phyloP scores from a whole-genome alignment of 2,797 vertebrate species.

The Karalla daura region DNA sequence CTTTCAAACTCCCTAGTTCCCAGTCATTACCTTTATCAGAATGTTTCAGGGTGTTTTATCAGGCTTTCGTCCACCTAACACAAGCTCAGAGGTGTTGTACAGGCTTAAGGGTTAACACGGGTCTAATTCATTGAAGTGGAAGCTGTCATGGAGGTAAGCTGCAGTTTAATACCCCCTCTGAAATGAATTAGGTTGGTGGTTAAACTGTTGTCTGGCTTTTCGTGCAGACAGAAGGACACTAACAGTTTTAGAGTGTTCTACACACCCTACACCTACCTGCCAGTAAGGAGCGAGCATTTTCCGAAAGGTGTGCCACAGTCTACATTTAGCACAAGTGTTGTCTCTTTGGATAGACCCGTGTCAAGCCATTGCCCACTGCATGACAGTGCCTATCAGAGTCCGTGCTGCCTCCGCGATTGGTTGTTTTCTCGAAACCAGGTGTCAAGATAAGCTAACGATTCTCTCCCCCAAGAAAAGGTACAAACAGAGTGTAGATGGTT shows the following conservation, averaged over 20 bases:
- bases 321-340: conserved; percentile 2
- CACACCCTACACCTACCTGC: not conserved
- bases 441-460: conserved; percentile 55
- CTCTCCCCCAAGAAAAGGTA: conserved; percentile 17
- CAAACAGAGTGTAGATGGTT: conserved; percentile 27
- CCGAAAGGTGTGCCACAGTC: not conserved
- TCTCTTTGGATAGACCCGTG: not conserved
- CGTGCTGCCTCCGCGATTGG: conserved; percentile 9
- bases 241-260: not conserved
- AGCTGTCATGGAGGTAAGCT: not conserved
- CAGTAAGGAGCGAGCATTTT: conserved; percentile 6
- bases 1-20: not conserved
- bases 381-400: conserved; percentile 19
- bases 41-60: not conserved
- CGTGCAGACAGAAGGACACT: not conserved
- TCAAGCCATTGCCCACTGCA: conserved; percentile 14
- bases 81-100: not conserved
- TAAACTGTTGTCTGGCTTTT: not conserved
- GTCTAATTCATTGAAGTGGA: not conserved
- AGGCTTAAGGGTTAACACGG: not conserved
- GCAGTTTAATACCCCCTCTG: not conserved
- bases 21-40: not conserved
- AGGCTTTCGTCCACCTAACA: not conserved
- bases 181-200: not conserved
- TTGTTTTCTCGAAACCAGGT: conserved; percentile 29